Evolutionary conservation across 2,113 vertebrate genomes (phyloP).

Genomic region (Lampris incognitus): DNA sequence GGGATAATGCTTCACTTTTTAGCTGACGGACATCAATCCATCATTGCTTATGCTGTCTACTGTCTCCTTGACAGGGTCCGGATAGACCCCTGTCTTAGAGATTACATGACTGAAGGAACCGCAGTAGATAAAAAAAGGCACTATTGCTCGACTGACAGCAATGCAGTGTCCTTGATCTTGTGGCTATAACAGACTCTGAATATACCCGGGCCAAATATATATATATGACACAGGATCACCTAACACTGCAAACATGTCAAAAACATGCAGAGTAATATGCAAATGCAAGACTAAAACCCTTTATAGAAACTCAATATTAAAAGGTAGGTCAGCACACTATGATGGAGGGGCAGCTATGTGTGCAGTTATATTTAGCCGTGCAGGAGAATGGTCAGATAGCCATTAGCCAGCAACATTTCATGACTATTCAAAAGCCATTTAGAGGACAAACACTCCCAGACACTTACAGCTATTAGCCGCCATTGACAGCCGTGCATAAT

Average conservation of each 20-base stretch:
- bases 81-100: conserved; percentile 30
- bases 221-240: conserved; percentile 25
- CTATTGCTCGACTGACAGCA: conserved; percentile 9
- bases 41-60: conserved; percentile 41
- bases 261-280: conserved; percentile 63
- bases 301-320: conserved; percentile 57
- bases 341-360: conserved; percentile 47
- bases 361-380: conserved; percentile 54
- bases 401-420: conserved; percentile 64
- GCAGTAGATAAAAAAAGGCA: conserved; percentile 36
- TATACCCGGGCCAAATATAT: conserved; percentile 18
- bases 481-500: conserved; percentile 70
- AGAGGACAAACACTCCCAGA: conserved; percentile 58
- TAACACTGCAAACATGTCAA: conserved; percentile 54
- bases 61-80: conserved; percentile 36
- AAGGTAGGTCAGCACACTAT: conserved; percentile 62
- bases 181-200: conserved; percentile 23
- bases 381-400: conserved; percentile 60
- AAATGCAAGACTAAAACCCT: conserved; percentile 59
- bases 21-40: conserved; percentile 52
- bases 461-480: conserved; percentile 60
- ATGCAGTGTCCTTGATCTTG: conserved; percentile 12
- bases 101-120: conserved; percentile 54
- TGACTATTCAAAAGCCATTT: conserved; percentile 65
- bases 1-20: conserved; percentile 39